Base-by-base conservation (phyloP, 23 tunicate genomes). In the Trididemnum miniatum region DNA sequence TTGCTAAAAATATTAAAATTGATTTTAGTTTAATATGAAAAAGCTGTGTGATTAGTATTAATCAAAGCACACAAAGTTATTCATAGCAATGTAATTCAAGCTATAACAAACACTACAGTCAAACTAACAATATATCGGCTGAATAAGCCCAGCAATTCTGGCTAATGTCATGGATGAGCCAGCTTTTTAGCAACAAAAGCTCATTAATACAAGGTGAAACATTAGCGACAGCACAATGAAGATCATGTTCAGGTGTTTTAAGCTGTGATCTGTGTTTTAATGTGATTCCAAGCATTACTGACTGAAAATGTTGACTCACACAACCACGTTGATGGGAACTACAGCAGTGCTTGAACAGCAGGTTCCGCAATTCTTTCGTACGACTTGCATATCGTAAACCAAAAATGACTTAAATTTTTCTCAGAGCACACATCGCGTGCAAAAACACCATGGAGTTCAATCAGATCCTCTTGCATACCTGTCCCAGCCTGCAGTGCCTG, bases 401-500 rank as follows among this genome's bases (percentile, higher is more conserved):
- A 67, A 67, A 67, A 67, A 67, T 67, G 9, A 30, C 75, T 32
- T 5, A 67, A 67, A 67, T 67, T 67, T 67, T 24, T 67, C 75
- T 31, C 75, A 67, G 75, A 67, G 75, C 32, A 67, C 75, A 67
- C 75, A 67, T 67, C 75, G 38, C 38, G 38, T 67, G 69, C 69
- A 71, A 71, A 71, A 24, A 20, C 77, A 71, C 31, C 44, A 71
- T 74, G 62, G 62, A 74, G 62, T 40, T 74, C 62, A 74, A 74
- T 49, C 33, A 74, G 59, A 35, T 74, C 80, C 60, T 38, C 60
- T 74, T 74, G 80, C 62, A 74, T 38, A 40, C 62, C 80, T 36
- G 24, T 49, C 80, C 62, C 75, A 33, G 75, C 75, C 75, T 32
- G 75, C 67, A 62, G 67, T 24, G 82, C 54, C 82, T 78, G 82